These are phyloP conservation scores for Sycophila texana DNA, from an alignment of 2,888 invertebrate species.

Conservation along the genomic window DNA sequence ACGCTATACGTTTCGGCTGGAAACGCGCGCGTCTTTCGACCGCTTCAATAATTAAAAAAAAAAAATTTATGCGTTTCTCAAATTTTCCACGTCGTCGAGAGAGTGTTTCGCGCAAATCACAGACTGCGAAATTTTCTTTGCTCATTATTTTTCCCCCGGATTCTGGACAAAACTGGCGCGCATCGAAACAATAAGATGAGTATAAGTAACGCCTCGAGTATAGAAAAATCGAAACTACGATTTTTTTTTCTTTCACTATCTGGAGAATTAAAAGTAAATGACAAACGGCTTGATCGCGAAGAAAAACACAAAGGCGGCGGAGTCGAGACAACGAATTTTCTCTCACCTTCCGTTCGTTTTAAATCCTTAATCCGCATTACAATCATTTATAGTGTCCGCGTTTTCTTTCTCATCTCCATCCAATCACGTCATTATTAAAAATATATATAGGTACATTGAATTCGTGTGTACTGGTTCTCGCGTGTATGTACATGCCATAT, in stretches of 20 bases:
- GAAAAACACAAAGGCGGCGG: too few relatives aligned
- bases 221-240: not conserved
- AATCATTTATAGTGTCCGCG: constrained; percentile 54
- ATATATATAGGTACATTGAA: constrained; percentile 53
- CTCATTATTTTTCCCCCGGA: too few relatives aligned
- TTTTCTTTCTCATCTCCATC: constrained; percentile 3
- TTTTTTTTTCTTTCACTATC: not conserved
- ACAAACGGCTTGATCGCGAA: not conserved
- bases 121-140: too few relatives aligned
- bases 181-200: too few relatives aligned
- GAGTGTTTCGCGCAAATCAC: too few relatives aligned
- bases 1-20: constrained; percentile 36
- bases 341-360: not conserved
- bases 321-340: not conserved
- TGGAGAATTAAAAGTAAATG: too few relatives aligned
- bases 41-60: not conserved
- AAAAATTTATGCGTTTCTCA: too few relatives aligned
- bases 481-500: constrained; percentile 64
- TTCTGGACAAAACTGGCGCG: too few relatives aligned
- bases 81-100: too few relatives aligned
- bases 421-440: constrained; percentile 39
- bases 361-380: constrained; percentile 43
- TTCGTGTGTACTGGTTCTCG: constrained; percentile 31
- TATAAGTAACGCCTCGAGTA: too few relatives aligned
- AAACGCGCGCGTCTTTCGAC: constrained; percentile 10